Conservation (phyloP, 1,140 invertebrate genomes). For the Onthophagus taurus region DNA sequence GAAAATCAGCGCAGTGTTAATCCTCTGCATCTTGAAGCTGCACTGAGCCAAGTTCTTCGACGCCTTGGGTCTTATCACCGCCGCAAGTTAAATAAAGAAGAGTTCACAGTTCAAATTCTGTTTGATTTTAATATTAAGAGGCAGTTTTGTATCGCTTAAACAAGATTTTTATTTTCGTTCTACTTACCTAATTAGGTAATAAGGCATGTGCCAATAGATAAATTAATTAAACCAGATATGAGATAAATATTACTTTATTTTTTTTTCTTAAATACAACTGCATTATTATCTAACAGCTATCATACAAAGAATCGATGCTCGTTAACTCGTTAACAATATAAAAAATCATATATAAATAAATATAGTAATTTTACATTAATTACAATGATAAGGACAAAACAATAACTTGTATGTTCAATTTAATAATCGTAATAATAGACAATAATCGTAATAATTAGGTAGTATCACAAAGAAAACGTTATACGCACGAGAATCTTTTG, state of each 20-base stretch:
- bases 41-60: neutral
- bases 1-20: too few species aligned
- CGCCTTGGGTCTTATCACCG: neutral
- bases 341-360: too few species aligned
- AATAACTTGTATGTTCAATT: conserved; percentile 11
- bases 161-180: too few species aligned
- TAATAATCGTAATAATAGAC: too few species aligned
- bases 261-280: conserved; percentile 30
- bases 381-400: conserved; percentile 12
- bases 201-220: too few species aligned
- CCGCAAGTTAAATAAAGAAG: conserved; percentile 12
- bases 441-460: too few species aligned
- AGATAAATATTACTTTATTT: neutral
- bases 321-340: conserved; percentile 33
- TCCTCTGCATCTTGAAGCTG: too few species aligned
- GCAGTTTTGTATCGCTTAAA: too few species aligned
- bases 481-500: too few species aligned
- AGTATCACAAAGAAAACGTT: conserved; percentile 15
- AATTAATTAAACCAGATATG: too few species aligned
- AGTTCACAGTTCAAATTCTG: conserved; percentile 13
- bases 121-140: too few species aligned
- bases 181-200: too few species aligned
- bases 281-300: conserved; percentile 34
- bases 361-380: conserved; percentile 32
- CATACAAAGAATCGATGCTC: conserved; percentile 31